Evolutionary conservation across 2,797 vertebrate species (phyloP).

Genomic region (Sebastes aleutianus): DNA sequence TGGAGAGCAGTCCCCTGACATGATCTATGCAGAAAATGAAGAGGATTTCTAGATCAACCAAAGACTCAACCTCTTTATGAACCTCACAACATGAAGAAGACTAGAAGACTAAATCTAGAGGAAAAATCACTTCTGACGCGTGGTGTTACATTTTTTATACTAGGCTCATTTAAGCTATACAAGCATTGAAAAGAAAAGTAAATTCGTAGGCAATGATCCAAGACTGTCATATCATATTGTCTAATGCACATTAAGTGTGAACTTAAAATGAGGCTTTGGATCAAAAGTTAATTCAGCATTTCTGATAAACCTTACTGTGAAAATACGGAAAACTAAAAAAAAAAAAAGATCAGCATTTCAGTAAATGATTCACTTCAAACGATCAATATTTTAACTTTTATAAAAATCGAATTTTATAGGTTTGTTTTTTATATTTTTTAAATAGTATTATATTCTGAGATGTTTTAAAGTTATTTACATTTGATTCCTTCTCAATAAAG

Average conservation of each 20-base stretch:
- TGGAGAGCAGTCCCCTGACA: not conserved
- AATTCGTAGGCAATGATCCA: not conserved
- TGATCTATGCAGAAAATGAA: not conserved
- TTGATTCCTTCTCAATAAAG: not conserved
- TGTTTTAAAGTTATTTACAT: not conserved
- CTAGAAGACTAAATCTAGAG: not conserved
- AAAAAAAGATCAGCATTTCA: not conserved
- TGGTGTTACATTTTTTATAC: not conserved
- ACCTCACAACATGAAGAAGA: not conserved
- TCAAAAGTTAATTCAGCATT: not conserved
- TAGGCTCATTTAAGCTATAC: no score
- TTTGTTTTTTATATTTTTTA: not conserved
- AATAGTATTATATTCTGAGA: not conserved
- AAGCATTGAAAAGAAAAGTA: not conserved
- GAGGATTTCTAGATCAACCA: not conserved
- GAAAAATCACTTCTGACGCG: not conserved
- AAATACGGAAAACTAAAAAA: not conserved
- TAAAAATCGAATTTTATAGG: not conserved
- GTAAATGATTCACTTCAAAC: not conserved
- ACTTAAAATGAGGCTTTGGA: not conserved
- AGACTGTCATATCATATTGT: not conserved
- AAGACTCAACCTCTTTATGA: not conserved
- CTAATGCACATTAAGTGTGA: not conserved
- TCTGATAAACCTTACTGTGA: not conserved
- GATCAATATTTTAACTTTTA: not conserved